phyloP scores from a whole-genome alignment of 2,113 vertebrate genomes.

The Pseudonaja textilis region DNA sequence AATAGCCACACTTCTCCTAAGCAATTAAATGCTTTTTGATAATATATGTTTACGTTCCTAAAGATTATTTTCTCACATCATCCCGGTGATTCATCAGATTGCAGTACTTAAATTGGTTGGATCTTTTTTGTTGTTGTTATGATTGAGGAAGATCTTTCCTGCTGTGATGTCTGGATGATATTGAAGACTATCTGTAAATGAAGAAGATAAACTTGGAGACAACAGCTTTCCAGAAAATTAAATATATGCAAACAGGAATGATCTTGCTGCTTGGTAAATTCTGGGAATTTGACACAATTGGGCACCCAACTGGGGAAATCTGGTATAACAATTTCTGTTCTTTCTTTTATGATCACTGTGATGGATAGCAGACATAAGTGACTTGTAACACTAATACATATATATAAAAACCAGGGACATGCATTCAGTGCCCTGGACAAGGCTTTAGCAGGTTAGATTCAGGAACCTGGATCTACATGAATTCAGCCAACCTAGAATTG shows the following conservation, averaged over 20 bases:
- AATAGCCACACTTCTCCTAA: not conserved
- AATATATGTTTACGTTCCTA: rapidly evolving
- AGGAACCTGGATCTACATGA: no score
- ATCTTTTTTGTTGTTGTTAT: conserved; percentile 2
- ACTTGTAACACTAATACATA: not conserved
- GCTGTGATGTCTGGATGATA: not conserved
- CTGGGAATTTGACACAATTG: not conserved
- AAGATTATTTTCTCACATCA: not conserved
- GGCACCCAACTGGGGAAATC: not conserved
- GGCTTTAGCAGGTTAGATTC: not conserved
- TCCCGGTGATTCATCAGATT: not conserved
- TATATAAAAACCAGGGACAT: not conserved
- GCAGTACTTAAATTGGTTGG: not conserved
- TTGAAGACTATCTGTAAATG: not conserved
- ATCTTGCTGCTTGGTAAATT: not conserved
- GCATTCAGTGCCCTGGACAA: not conserved
- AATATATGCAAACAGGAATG: not conserved
- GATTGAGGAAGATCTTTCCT: not conserved
- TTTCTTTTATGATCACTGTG: not conserved
- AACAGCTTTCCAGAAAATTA: not conserved
- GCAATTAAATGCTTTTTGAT: not conserved
- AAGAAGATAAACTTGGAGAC: not conserved
- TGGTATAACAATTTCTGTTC: not conserved
- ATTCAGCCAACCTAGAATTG: no score
- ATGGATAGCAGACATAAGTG: not conserved